These are phyloP conservation scores for Drosophila gunungcola DNA, from an alignment of 1,140 invertebrate genomes.

Conservation along the genomic window DNA sequence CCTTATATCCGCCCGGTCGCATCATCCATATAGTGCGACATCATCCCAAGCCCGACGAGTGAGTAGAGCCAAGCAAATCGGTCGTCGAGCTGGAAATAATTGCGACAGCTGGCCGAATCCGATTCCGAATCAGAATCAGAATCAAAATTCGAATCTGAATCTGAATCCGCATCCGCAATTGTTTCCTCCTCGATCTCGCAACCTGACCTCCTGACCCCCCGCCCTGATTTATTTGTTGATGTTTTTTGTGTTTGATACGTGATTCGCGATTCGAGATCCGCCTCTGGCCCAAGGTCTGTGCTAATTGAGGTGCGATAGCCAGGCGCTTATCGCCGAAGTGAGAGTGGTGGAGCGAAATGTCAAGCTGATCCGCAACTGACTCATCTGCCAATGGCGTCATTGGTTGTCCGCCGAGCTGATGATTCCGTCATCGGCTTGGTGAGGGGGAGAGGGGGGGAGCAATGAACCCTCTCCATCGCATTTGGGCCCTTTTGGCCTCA, in stretches of 20 bases:
- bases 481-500: neutral
- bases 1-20: conserved; percentile 93
- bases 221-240: conserved; percentile 38
- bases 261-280: conserved; percentile 17
- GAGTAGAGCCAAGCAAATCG: conserved; percentile 85
- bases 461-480: conserved; percentile 6
- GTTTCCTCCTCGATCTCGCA: conserved; percentile 31
- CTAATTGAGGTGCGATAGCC: conserved; percentile 36
- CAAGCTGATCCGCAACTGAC: conserved; percentile 41
- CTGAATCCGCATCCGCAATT: conserved; percentile 25
- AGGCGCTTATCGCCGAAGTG: conserved; percentile 6
- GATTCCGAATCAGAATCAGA: neutral
- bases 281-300: conserved; percentile 24
- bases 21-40: conserved; percentile 96
- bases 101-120: conserved; percentile 14
- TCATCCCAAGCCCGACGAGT: conserved; percentile 93
- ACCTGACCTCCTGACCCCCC: conserved; percentile 8
- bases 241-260: conserved; percentile 25
- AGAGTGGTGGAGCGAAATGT: conserved; percentile 11
- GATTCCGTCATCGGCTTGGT: neutral
- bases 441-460: neutral
- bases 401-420: neutral
- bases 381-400: conserved; percentile 48
- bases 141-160: neutral
- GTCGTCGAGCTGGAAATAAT: neutral